Percentiles rank a stretch among this genome's conserved stretches.
Evolutionary conservation across 2,797 vertebrate genomes (phyloP).

Genomic region (Coendou prehensilis): DNA sequence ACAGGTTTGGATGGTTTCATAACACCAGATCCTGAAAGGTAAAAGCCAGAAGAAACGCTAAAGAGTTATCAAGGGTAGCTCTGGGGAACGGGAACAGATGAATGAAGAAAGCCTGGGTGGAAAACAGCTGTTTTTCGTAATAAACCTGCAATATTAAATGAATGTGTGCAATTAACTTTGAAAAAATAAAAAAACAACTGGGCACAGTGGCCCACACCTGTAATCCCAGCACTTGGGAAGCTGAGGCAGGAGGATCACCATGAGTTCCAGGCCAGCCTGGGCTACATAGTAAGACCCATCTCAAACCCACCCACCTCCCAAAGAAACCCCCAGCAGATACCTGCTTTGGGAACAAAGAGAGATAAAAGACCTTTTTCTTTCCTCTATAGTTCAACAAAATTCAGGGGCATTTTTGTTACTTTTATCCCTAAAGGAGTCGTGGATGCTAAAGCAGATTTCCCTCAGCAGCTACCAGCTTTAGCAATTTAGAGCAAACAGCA

Average conservation of each 20-base stretch:
- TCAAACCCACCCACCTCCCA: neutral
- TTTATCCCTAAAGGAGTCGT: slow-evolving; percentile 5
- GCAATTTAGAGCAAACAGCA: neutral
- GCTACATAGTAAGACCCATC: neutral
- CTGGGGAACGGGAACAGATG: slow-evolving; percentile 13
- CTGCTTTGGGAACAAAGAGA: slow-evolving; percentile 62
- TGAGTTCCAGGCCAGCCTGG: neutral
- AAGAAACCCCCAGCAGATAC: neutral
- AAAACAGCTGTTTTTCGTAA: slow-evolving; percentile 38
- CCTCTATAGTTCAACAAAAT: slow-evolving; percentile 61
- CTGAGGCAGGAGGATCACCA: neutral
- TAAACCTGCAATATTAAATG: neutral
- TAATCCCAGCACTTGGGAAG: neutral
- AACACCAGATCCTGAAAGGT: neutral
- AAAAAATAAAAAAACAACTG: neutral
- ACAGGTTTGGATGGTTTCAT: neutral
- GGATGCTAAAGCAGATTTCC: neutral
- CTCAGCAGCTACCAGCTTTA: neutral
- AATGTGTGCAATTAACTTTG: neutral
- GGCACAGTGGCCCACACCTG: neutral
- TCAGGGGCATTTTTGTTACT: neutral
- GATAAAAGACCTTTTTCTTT: neutral
- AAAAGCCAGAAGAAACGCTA: slow-evolving; percentile 45
- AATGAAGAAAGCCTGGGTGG: neutral
- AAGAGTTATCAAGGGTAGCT: neutral